Base-by-base conservation (phyloP, 2,797 vertebrate species). In the Acestrorhynchus altus region DNA sequence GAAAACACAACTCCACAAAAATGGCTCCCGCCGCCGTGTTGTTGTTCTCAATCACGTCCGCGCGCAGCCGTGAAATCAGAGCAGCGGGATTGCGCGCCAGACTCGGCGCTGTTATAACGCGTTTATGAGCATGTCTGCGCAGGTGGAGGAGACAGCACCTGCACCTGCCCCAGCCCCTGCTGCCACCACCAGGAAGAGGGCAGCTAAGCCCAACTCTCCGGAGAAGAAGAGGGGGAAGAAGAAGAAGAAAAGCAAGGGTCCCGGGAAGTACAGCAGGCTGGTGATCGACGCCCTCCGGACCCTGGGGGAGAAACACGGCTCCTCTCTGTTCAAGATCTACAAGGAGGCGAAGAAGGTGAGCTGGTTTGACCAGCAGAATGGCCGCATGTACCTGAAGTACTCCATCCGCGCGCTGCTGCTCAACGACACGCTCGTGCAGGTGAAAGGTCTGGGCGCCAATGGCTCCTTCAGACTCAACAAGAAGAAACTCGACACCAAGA, bases 31-130 rank as follows among this genome's bases (percentile, higher is more conserved):
- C 80, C 79, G 84, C 76, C 65, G 88, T 95, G 94, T 95, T 95
- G 91, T 94, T 95, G 94, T 94, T 94, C 92, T 90, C 95, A 94
- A 94, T 92, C 84, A 88, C 93, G 94, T 95, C 94, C 94, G 94
- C 93, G 8, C 9, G 0, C 18, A 18, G 59, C 57, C 39, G n/a
- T 42, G 42, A 64, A 64, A 64, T 64, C 18, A 63, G 10, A 8
- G 64, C 0, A 2, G 59, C 12, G 26, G 24, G 22, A 6, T 22
- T 0, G 9, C 18, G n/a, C 13, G n/a, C 12, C n/a, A 49, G 26
- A 35, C 16, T 7, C 22, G 1, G 18, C 0, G 10, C 7, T 15
- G 24, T 7, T 1, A n/a, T 9, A 35, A 22, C 20, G 13, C 39
- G 7, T 42, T 20, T 42, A 44, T 15, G 24, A 88, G 24, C 72